Percentiles rank a stretch among this genome's conserved stretches.
Conservation (phyloP, 2,888 invertebrate genomes). For the Phortica okadai region DNA sequence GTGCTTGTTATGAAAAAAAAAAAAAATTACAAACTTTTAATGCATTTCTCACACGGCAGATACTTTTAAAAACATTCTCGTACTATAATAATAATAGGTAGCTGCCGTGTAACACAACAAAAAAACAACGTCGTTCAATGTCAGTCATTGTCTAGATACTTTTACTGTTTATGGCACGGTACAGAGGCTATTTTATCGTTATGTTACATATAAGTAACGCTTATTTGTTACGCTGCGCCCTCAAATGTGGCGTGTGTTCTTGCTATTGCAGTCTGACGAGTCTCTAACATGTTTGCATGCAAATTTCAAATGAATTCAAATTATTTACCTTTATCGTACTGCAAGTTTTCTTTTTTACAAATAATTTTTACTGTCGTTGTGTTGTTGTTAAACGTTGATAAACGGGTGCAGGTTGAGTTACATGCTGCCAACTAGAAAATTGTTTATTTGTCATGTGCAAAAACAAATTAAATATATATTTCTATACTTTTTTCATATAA, state of each 20-base stretch:
- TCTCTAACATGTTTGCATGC: constrained; percentile 7
- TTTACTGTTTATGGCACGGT: neutral
- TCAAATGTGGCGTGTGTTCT: neutral
- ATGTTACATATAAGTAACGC: neutral
- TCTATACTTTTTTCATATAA: neutral
- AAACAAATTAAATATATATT: neutral
- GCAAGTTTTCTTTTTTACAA: neutral
- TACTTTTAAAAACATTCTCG: constrained; percentile 44
- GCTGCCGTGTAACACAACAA: constrained; percentile 37
- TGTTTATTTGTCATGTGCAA: neutral
- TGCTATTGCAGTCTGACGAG: neutral
- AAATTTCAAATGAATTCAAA: constrained; percentile 3
- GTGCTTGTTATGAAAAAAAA: constrained; percentile 53
- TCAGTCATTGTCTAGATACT: constrained; percentile 41
- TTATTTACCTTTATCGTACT: neutral
- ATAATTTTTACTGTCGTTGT: neutral
- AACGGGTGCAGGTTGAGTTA: neutral
- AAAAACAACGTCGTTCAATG: constrained; percentile 51
- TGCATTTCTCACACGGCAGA: constrained; percentile 56
- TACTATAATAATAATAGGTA: constrained; percentile 17
- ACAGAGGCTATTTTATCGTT: neutral
- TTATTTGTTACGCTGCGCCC: neutral
- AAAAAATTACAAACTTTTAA: constrained; percentile 54
- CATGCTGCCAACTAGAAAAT: neutral
- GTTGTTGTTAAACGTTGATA: neutral